Evolutionary conservation across 2,113 vertebrate species (phyloP).

Genomic region (Felis catus): F.catus_Fca126_mat1.0 CM031420.1:138756001-138756500

Average conservation of each 20-base stretch:
- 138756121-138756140: not conserved
- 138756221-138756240: not conserved
- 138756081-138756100: not conserved
- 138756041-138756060: not conserved
- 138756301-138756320: too few relatives aligned
- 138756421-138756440: rapidly evolving
- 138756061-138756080: not conserved
- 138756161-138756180: not conserved
- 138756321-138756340: too few relatives aligned
- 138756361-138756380: too few relatives aligned
- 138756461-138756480: too few relatives aligned
- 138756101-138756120: not conserved
- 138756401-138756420: too few relatives aligned
- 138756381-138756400: too few relatives aligned
- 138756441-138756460: too few relatives aligned
- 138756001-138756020: not conserved
- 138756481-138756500: too few relatives aligned
- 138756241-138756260: not conserved
- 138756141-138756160: not conserved
- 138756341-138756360: too few relatives aligned
- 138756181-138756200: not conserved
- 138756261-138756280: not conserved
- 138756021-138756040: not conserved
- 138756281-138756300: not conserved
- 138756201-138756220: not conserved